These are phyloP conservation scores for Dolichoris vasculosae DNA, from an alignment of 1,140 invertebrate genomes.

Conservation along the genomic window DNA sequence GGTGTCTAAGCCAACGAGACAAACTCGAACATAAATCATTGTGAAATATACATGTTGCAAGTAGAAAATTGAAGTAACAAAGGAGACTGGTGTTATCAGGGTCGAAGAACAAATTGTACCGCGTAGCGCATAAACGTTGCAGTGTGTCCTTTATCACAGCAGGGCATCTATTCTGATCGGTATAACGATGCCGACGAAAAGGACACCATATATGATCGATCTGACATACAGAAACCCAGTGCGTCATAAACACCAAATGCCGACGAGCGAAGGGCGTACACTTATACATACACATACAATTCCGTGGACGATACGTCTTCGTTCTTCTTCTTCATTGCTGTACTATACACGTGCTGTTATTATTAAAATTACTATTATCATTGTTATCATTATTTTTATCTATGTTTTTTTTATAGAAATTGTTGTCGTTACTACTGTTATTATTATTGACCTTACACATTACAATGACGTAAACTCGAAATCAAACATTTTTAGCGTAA, in stretches of 20 bases:
- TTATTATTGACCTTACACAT: neutral
- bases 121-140: neutral
- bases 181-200: slow-evolving; percentile 56
- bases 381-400: neutral
- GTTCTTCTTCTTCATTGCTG: slow-evolving; percentile 34
- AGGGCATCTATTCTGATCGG: slow-evolving; percentile 13
- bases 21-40: neutral
- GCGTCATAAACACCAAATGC: slow-evolving; percentile 60
- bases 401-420: no score
- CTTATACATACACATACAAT: neutral
- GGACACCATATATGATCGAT: slow-evolving; percentile 64
- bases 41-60: slow-evolving; percentile 5
- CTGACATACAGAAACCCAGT: slow-evolving; percentile 64
- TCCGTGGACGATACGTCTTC: slow-evolving; percentile 37
- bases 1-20: neutral
- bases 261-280: slow-evolving; percentile 27
- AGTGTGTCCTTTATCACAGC: slow-evolving; percentile 14
- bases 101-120: neutral
- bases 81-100: neutral
- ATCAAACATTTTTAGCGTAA: neutral
- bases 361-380: neutral
- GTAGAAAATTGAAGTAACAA: slow-evolving; percentile 24
- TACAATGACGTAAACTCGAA: slow-evolving; percentile 8
- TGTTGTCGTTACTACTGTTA: neutral
- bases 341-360: neutral